Conservation (phyloP, 2,797 vertebrate species). For the Leptoclinus maculatus region DNA sequence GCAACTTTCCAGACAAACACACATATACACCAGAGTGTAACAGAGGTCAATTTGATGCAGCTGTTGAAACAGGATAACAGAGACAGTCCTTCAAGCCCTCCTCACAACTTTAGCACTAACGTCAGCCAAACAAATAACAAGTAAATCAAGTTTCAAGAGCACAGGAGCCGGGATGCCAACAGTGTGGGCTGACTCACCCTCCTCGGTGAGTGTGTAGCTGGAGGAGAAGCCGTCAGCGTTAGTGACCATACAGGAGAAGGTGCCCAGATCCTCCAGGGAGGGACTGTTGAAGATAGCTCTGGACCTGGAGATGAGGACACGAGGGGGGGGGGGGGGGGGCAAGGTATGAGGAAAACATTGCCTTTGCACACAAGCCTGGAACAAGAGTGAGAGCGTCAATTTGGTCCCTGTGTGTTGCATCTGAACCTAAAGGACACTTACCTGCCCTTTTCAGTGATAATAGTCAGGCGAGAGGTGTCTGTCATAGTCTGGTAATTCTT, state of each 20-base stretch:
- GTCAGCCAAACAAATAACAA: conserved; percentile 42
- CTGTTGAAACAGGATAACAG: conserved; percentile 43
- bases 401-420: background rate
- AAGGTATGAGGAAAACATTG: conserved; percentile 1
- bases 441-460: conserved; percentile 91
- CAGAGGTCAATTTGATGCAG: conserved; percentile 43
- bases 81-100: conserved; percentile 21
- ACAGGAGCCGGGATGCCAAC: background rate
- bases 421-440: conserved; percentile 62
- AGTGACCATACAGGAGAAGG: conserved; percentile 93
- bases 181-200: conserved; percentile 85
- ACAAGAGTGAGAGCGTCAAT: background rate
- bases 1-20: conserved; percentile 32
- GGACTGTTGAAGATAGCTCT: conserved; percentile 93
- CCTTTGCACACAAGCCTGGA: background rate
- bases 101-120: conserved; percentile 26
- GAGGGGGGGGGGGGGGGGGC: background rate
- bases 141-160: conserved; percentile 11
- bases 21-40: background rate
- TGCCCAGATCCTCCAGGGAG: conserved; percentile 92
- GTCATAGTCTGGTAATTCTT: conserved; percentile 94
- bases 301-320: conserved; percentile 82
- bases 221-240: conserved; percentile 94
- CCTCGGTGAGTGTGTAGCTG: conserved; percentile 94
- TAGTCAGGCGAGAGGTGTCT: conserved; percentile 87